Base-by-base conservation (phyloP, 2,888 invertebrate species). In the Bombylius discolor region DNA sequence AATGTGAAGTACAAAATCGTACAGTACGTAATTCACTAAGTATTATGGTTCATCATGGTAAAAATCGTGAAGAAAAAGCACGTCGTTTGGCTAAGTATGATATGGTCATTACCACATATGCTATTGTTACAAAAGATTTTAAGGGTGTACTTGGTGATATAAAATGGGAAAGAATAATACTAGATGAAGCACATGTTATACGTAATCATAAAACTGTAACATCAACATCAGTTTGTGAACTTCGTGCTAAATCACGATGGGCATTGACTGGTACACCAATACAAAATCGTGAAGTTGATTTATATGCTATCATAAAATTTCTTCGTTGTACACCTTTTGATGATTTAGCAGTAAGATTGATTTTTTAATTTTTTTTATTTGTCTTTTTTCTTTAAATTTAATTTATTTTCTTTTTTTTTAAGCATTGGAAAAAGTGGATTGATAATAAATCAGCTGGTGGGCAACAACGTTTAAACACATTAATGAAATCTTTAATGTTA, bases 111-210 rank as follows among this genome's bases (percentile, higher is more conserved):
- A 95, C 96, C 13, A 95, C 96, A 0, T 97, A 95, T 67, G 82
- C 86, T 49, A 81, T 92, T 54, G 78, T 84, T 59, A 76, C 77
- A 58, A 73, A 83, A 36, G 88, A 87, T 66, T 71, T 70, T 4
- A 81, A 79, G 64, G 81, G 83, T 2, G 78, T 81, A 0, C 65
- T 91, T 32, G 81, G 81, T 68, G 77, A 81, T 48, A 78, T 97
- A 5, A 78, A 78, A 11, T 98, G 96, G 95, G 79, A 84, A 0
- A 79, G 97, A 52, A 80, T 94, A 4, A 85, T 97, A 58, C 76
- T 98, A 32, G 97, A 98, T 74, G 97, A 98, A 76, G 97, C 90
- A 0, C 97, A 98, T 73, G 80, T 83, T 47, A 87, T 97, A 9
- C 83, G 95, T 63, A 97, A 97, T 76, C 81, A 87, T 69, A 92